Evolutionary conservation across 1,140 invertebrate genomes (phyloP), one percentile per base, ranked within the genome.

Genomic region (Colletes latitarsis): DNA sequence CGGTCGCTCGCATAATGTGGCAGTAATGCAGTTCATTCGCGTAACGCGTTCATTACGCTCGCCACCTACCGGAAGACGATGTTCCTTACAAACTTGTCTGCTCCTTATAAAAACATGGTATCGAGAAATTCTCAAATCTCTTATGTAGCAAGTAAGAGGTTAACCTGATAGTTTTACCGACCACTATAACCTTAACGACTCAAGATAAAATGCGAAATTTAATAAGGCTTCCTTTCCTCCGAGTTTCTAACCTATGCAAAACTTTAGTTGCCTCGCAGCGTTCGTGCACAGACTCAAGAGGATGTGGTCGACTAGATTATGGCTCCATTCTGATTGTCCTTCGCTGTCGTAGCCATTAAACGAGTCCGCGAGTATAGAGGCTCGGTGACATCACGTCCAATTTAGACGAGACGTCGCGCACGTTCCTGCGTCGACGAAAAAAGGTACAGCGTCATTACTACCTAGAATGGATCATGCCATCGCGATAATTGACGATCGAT

Each of bases 381-480:
- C 52, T 63, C 78, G 77, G 58, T 89, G 88, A 89, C 88, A 85
- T 89, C 88, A 89, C 64, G 73, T 66, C 67, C 66, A 83, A 75
- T 89, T 88, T 85, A 79, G 43, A 77, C 53, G 19, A 71, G 46
- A 62, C 60, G 41, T 69, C 53, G 66, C 55, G 74, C 62, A 43
- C 19, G 60, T 73, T 70, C 52, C 46, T 14, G 19, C 19, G 30
- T 57, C 41, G 30, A 52, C 19, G 64, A 17, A 69, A 71, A 68
- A 81, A 81, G 52, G 58, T 57, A 19, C 55, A 21, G 39, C 58
- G n/a, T 86, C 49, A 52, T 74, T 81, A 43, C 14, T 41, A 19
- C 17, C 46, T 53, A 53, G 19, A 6, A 8, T 21, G 17, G 30
- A 49, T 12, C 39, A 14, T 62, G 43, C 3, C 19, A 9, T 64